Evolutionary conservation across 2,888 invertebrate species (phyloP).

Genomic region (Phorcus lineatus): DNA sequence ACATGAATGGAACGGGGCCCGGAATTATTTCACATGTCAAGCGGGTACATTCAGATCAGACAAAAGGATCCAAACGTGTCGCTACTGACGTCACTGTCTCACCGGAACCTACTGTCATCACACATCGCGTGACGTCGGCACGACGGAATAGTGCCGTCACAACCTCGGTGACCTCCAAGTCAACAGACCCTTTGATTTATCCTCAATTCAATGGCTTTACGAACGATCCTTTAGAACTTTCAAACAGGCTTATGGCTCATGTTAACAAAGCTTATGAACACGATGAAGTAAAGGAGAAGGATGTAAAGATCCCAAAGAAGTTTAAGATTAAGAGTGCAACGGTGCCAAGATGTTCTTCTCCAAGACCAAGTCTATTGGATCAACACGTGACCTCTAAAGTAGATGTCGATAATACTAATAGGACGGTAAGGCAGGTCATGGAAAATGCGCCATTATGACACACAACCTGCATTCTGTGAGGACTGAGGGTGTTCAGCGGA

Average conservation of each 20-base stretch:
- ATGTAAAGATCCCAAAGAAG: background rate
- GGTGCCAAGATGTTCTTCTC: background rate
- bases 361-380: background rate
- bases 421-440: background rate
- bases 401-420: background rate
- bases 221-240: background rate
- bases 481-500: too few relatives aligned
- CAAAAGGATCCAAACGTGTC: too few relatives aligned
- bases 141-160: background rate
- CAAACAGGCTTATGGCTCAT: background rate
- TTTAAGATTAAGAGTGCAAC: background rate
- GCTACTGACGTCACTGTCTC: too few relatives aligned
- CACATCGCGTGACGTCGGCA: too few relatives aligned
- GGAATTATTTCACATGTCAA: too few relatives aligned
- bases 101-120: too few relatives aligned
- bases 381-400: background rate
- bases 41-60: too few relatives aligned
- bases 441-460: slow-evolving; percentile 15
- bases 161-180: background rate
- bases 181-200: background rate
- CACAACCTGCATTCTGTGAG: too few relatives aligned
- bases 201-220: background rate
- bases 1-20: too few relatives aligned
- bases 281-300: background rate
- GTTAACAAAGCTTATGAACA: slow-evolving; percentile 16